A percentile compares a stretch with the other conserved stretches of the same genome.
phyloP scores from a whole-genome alignment of 1,140 invertebrate genomes.

The Musca vetustissima region DNA sequence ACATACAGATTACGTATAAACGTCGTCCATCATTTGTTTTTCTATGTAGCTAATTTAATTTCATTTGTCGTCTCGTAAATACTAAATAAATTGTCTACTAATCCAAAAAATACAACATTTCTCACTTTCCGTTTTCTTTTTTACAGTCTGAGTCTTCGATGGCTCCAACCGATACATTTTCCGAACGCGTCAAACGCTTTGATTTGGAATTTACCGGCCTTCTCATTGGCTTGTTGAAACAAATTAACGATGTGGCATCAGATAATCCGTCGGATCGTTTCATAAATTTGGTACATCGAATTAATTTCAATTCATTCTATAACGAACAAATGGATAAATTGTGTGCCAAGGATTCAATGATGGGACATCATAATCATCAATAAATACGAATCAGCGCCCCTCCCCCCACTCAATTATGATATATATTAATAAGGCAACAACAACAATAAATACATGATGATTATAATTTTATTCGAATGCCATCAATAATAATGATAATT shows the following conservation, averaged over 20 bases:
- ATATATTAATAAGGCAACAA: no score
- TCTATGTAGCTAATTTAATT: not conserved
- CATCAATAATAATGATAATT: no score
- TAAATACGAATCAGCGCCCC: no score
- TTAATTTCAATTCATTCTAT: constrained; percentile 85
- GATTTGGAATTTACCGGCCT: constrained; percentile 73
- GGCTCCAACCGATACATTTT: constrained; percentile 63
- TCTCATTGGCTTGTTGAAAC: constrained; percentile 70
- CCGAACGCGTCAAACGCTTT: constrained; percentile 70
- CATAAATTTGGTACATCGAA: constrained; percentile 76
- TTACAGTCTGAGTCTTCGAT: constrained; percentile 42
- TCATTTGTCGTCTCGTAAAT: not conserved
- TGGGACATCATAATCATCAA: not conserved
- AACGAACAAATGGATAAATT: constrained; percentile 66
- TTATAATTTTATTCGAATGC: no score
- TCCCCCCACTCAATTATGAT: no score
- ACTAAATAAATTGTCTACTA: not conserved
- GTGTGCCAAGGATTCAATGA: constrained; percentile 28
- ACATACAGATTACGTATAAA: no score
- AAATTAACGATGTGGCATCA: constrained; percentile 72
- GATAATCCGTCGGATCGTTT: constrained; percentile 77
- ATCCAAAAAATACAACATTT: no score
- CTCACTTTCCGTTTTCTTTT: not conserved
- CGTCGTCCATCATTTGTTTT: no score
- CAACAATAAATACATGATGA: no score